Base-by-base conservation (phyloP, 2,797 vertebrate genomes). In the Clarias laeviceps region DNA sequence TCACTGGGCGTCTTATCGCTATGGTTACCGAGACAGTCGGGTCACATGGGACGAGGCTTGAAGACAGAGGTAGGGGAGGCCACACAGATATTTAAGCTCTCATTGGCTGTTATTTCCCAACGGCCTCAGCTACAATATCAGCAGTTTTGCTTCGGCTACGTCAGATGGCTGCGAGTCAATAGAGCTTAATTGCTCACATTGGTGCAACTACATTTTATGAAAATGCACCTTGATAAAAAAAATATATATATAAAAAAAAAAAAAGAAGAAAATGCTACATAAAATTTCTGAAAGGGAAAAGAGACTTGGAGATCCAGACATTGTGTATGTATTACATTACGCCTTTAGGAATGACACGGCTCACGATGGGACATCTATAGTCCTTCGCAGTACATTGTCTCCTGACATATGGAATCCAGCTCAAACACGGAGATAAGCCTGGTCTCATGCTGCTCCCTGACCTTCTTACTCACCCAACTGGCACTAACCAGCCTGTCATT, bases 401-500 rank as follows among this genome's bases (percentile, higher is more conserved):
- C 86, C 88, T 92, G 93, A 92, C 93, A 94, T 95, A 94, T 94
- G 93, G 94, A 94, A 90, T 90, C 90, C 90, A 92, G 93, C 88
- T 91, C 90, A 89, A 90, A 93, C 91, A 91, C 73, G 87, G 91
- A 92, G 93, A 93, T 94, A 92, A 94, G 93, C 91, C 91, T 86
- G 92, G 92, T 88, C 90, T 89, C 93, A 93, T 90, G 92, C 94
- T 94, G 93, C 93, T 94, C 90, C 90, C 92, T 94, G 94, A 95
- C 94, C 94, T 94, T 94, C 92, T 93, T 91, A 90, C 91, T 91
- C 92, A 93, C 92, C 93, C 94, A 95, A 94, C 94, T 95, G 94
- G 92, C 94, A 93, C 91, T 93, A 94, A 93, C 93, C 87, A 90
- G 91, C 91, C 92, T 90, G 93, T 94, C 94, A 95, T 95, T 93